These are phyloP conservation scores for Lepilemur ruficaudatus DNA, from an alignment of 2,797 vertebrate species.

Conservation along the genomic window DNA sequence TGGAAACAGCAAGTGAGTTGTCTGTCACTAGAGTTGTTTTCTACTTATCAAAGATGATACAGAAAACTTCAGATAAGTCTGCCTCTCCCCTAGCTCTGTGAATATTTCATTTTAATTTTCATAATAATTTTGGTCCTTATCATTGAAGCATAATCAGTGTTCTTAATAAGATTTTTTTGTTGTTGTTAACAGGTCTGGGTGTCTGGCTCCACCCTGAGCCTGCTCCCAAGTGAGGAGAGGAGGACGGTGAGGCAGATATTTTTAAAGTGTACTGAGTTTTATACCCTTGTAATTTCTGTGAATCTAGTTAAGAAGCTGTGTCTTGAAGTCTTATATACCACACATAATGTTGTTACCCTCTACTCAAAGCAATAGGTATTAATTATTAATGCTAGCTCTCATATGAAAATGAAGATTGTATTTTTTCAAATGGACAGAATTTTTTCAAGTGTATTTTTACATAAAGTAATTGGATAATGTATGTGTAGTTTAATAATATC, in stretches of 20 bases:
- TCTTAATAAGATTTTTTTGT: conserved; percentile 29
- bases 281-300: neutral
- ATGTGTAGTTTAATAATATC: neutral
- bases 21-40: neutral
- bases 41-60: neutral
- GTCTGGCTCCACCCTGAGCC: neutral
- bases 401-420: conserved; percentile 21
- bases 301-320: conserved; percentile 40
- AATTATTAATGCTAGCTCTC: conserved; percentile 35
- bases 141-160: conserved; percentile 44
- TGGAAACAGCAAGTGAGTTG: neutral
- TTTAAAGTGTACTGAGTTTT: conserved; percentile 43
- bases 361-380: neutral
- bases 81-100: neutral
- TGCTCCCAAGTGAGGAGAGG: neutral
- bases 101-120: conserved; percentile 65
- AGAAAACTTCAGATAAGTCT: neutral
- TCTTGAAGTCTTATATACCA: conserved; percentile 27
- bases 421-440: conserved; percentile 51
- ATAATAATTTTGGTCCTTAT: conserved; percentile 34
- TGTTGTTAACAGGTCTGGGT: neutral
- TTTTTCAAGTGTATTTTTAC: conserved; percentile 41
- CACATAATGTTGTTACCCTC: conserved; percentile 19
- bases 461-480: conserved; percentile 30
- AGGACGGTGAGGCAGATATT: neutral